A percentile compares a stretch with the other conserved stretches of the same genome.
phyloP scores from a whole-genome alignment of 2,797 vertebrate genomes.

The Lagorchestes hirsutus region DNA sequence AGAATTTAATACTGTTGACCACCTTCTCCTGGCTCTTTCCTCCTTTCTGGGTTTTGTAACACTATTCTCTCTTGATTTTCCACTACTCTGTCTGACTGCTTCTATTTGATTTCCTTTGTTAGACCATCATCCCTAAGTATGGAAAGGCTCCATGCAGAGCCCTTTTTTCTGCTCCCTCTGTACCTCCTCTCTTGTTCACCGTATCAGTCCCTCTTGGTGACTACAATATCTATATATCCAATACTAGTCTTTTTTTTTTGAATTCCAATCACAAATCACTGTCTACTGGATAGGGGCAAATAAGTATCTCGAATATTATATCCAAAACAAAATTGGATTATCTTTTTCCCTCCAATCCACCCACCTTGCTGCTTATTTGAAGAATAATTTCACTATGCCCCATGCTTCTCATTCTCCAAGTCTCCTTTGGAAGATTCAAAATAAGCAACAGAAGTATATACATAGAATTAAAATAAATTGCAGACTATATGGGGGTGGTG shows the following conservation, averaged over 20 bases:
- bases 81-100: background rate
- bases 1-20: background rate
- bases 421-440: slow-evolving; percentile 13
- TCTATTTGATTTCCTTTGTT: background rate
- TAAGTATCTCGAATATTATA: background rate
- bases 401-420: background rate
- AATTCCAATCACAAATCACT: background rate
- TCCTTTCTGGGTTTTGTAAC: background rate
- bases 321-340: background rate
- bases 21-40: background rate
- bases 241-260: background rate
- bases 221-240: background rate
- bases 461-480: slow-evolving; percentile 51
- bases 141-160: background rate
- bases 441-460: background rate
- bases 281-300: background rate
- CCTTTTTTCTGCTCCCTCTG: background rate
- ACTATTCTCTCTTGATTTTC: background rate
- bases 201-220: background rate
- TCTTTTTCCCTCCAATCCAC: background rate
- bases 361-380: background rate
- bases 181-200: background rate
- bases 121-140: background rate
- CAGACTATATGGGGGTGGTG: background rate
- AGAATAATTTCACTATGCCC: background rate